These are phyloP conservation scores for Scrobipalpa atriplicella DNA, from an alignment of 2,888 invertebrate genomes.

Conservation along the genomic window DNA sequence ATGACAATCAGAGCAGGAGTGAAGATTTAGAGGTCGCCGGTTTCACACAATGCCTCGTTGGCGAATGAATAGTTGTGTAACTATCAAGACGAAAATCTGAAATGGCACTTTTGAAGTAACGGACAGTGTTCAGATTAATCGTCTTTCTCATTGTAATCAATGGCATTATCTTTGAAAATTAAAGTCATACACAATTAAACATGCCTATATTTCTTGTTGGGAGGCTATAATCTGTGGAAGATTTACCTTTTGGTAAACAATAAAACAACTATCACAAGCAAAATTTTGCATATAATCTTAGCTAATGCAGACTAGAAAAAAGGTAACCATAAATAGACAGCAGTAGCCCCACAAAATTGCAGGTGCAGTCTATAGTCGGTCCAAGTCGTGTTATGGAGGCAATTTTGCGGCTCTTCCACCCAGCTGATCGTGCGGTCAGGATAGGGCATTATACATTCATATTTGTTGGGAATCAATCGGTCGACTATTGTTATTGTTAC, in stretches of 20 bases:
- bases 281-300: neutral
- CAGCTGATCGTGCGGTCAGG: conserved; percentile 37
- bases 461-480: too few relatives aligned
- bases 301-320: neutral
- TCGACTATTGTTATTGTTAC: too few relatives aligned
- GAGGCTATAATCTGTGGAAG: neutral
- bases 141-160: neutral
- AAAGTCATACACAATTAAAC: too few relatives aligned
- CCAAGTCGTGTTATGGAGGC: conserved; percentile 40
- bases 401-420: conserved; percentile 45
- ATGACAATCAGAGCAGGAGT: conserved; percentile 18
- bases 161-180: neutral
- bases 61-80: too few relatives aligned
- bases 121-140: too few relatives aligned
- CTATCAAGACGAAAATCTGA: neutral
- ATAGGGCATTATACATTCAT: conserved; percentile 31
- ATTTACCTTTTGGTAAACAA: neutral
- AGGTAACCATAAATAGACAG: too few relatives aligned
- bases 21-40: neutral
- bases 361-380: neutral
- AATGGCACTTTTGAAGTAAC: neutral
- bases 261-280: neutral
- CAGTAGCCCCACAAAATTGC: conserved; percentile 12
- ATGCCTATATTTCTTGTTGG: too few relatives aligned
- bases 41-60: conserved; percentile 19